Percentiles rank a stretch among this genome's conserved stretches.
Evolutionary conservation across 2,113 vertebrate genomes (phyloP).

Genomic region (Pycnonotus jocosus): DNA sequence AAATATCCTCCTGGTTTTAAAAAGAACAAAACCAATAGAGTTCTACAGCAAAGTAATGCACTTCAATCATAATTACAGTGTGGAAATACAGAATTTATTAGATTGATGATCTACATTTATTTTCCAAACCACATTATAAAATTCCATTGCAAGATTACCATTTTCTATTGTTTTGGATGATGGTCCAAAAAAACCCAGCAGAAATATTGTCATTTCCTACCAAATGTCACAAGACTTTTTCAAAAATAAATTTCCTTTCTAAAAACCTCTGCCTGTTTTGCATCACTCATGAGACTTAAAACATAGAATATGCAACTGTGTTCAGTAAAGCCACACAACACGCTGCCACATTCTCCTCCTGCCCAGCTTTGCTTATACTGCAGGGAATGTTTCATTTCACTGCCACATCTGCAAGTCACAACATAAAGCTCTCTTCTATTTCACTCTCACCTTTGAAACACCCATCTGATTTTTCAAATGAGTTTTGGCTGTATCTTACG

Average conservation of each 20-base stretch:
- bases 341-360: not conserved
- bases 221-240: not conserved
- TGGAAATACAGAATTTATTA: conserved; percentile 6
- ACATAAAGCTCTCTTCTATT: not conserved
- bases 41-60: not conserved
- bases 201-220: not conserved
- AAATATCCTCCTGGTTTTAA: conserved; percentile 10
- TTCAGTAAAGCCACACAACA: not conserved
- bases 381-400: not conserved
- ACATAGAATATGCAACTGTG: not conserved
- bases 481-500: not conserved
- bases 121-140: conserved; percentile 11
- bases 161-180: conserved; percentile 2
- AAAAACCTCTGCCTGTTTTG: not conserved
- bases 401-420: not conserved
- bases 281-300: not conserved
- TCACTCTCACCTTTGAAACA: not conserved
- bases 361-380: not conserved
- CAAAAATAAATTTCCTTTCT: not conserved
- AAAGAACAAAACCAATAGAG: conserved; percentile 5
- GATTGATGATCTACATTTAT: not conserved
- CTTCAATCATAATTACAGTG: conserved; percentile 22
- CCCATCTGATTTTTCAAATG: not conserved
- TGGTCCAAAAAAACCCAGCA: not conserved
- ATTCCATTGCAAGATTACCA: not conserved